Percentiles rank a stretch among this genome's conserved stretches.
Conservation (phyloP, 2,113 vertebrate species). For the Pholis gunnellus region DNA sequence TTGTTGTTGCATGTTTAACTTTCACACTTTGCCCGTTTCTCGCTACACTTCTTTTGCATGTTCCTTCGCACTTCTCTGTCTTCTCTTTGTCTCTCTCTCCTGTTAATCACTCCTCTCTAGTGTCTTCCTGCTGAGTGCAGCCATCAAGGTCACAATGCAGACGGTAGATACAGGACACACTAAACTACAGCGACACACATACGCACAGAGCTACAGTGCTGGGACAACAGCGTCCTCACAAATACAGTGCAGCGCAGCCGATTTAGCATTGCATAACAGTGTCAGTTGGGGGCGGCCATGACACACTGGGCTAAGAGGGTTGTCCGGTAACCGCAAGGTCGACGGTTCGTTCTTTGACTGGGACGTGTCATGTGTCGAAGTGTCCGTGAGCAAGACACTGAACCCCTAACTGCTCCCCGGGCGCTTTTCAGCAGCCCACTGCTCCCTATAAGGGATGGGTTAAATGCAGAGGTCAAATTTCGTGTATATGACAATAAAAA, state of each 20-base stretch:
- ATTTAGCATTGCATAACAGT: background rate
- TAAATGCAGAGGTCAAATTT: too few relatives aligned
- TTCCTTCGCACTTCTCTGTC: conserved; percentile 28
- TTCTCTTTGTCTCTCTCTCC: conserved; percentile 50
- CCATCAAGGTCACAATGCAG: conserved; percentile 77
- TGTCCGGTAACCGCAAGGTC: too few relatives aligned
- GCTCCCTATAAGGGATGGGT: too few relatives aligned
- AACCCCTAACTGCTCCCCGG: too few relatives aligned
- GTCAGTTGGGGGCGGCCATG: too few relatives aligned
- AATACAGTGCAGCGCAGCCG: conserved; percentile 19
- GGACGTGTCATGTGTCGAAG: too few relatives aligned
- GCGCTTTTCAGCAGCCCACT: too few relatives aligned
- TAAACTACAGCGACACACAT: conserved; percentile 32
- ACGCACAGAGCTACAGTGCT: conserved; percentile 13
- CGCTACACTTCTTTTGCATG: conserved; percentile 3
- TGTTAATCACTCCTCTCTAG: conserved; percentile 73
- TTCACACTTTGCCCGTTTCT: conserved; percentile 42
- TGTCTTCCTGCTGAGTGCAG: conserved; percentile 69
- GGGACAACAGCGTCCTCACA: conserved; percentile 8
- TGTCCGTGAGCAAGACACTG: too few relatives aligned
- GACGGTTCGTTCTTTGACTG: too few relatives aligned
- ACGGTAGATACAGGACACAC: conserved; percentile 62
- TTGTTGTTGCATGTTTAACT: conserved; percentile 37
- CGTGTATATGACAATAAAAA: too few relatives aligned
- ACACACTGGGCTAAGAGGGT: too few relatives aligned